These are phyloP conservation scores for Andrena trimmerana DNA, from an alignment of 2,888 invertebrate genomes.

Conservation along the genomic window DNA sequence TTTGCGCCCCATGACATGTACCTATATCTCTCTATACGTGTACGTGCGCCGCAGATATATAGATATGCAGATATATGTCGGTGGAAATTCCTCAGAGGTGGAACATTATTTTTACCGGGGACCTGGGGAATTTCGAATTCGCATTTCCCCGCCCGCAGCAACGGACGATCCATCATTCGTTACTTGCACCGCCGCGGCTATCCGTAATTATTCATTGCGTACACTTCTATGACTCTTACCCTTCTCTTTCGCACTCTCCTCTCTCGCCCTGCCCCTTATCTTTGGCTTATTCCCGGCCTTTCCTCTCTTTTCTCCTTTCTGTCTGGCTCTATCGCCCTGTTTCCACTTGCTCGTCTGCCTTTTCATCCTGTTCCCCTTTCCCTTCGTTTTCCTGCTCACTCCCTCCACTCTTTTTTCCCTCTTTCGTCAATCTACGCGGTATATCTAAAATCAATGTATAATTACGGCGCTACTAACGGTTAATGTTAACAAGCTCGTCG, in stretches of 20 bases:
- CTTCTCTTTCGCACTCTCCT: constrained; percentile 34
- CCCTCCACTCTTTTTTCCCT: no score
- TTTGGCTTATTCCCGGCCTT: constrained; percentile 1
- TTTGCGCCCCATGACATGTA: constrained; percentile 56
- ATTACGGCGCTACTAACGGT: constrained; percentile 7
- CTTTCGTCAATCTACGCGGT: no score
- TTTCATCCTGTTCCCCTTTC: not conserved
- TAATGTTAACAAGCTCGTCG: not conserved
- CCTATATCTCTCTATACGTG: not conserved
- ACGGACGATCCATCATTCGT: constrained; percentile 73
- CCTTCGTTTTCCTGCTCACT: no score
- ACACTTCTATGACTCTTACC: constrained; percentile 50
- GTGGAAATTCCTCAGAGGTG: constrained; percentile 63
- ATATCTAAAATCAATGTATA: not conserved
- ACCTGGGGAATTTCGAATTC: constrained; percentile 71
- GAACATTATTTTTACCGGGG: constrained; percentile 64
- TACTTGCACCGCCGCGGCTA: constrained; percentile 61
- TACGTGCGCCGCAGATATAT: not conserved
- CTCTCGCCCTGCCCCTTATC: not conserved
- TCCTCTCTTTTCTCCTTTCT: not conserved
- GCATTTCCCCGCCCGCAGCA: constrained; percentile 67
- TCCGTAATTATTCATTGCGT: constrained; percentile 73
- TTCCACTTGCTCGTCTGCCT: not conserved
- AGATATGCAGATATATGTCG: constrained; percentile 8
- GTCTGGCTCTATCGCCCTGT: not conserved